phyloP scores from a whole-genome alignment of 2,888 invertebrate genomes.

The Chydorus sphaericus region DNA sequence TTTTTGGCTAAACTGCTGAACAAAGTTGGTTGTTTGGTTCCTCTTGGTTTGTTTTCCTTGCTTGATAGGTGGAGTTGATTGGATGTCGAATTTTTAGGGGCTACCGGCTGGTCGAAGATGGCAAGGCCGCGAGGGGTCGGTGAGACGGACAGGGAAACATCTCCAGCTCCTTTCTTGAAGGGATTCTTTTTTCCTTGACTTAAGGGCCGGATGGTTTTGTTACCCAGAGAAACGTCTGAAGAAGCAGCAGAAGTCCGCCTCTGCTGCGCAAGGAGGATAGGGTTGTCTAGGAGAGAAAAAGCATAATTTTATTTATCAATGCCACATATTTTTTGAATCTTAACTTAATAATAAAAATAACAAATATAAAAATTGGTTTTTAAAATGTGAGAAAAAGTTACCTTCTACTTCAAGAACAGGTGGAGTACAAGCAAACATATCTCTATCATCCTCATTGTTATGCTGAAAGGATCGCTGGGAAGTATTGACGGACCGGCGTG shows the following conservation, averaged over 20 bases:
- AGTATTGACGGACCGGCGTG: too few relatives aligned
- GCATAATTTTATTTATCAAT: too few relatives aligned
- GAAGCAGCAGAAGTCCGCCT: neutral
- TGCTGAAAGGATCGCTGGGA: too few relatives aligned
- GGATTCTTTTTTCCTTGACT: slow-evolving; percentile 13
- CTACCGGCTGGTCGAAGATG: slow-evolving; percentile 8
- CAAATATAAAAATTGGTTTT: neutral
- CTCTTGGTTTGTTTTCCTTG: slow-evolving; percentile 9
- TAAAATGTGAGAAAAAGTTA: neutral
- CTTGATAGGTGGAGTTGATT: neutral
- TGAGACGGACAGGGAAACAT: neutral
- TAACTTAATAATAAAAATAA: too few relatives aligned
- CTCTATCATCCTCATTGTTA: too few relatives aligned
- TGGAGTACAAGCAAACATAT: slow-evolving; percentile 7
- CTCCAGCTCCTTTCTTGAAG: slow-evolving; percentile 9
- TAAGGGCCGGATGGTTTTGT: slow-evolving; percentile 9
- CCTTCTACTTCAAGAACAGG: slow-evolving; percentile 1
- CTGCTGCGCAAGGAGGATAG: slow-evolving; percentile 1
- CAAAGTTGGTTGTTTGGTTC: slow-evolving; percentile 11
- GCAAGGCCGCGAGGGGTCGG: slow-evolving; percentile 8
- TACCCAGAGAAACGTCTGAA: neutral
- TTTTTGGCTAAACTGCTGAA: slow-evolving; percentile 9
- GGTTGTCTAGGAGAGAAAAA: slow-evolving; percentile 3
- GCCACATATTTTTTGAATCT: too few relatives aligned
- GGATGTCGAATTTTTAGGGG: neutral